Base-by-base conservation (phyloP, 2,113 vertebrate species). In the Nematolebias whitei region DNA sequence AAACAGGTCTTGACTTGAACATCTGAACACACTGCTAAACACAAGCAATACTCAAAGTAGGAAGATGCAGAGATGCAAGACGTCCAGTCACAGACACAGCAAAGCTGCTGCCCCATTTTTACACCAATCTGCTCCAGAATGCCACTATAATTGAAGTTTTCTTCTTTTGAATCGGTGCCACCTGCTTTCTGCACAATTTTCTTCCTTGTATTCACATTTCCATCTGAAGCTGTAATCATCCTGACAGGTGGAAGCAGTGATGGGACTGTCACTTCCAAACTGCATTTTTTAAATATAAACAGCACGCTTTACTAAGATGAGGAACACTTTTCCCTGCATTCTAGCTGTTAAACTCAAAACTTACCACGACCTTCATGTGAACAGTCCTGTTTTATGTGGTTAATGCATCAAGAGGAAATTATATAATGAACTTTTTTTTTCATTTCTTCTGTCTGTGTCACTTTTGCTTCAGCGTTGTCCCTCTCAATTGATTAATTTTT, bases 251-350 rank as follows among this genome's bases (percentile, higher is more conserved):
- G 61, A 70, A 58, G 32, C 38, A 8, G 19, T 15, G 26, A 39
- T n/a, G 29, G 32, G 5, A 35, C 66, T 63, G 54, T 51, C 20
- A 29, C 52, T 68, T 74, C 43, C 52, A 68, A 47, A 56, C 23
- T 29, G 32, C 61, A 62, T 71, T 50, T 74, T 51, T 67, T 24
- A 39, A 43, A 69, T 49, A 40, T 35, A 47, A 72, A 63, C 71
- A 53, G 3, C 12, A 32, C n/a, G 58, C n/a, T 19, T 48, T 39
- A 47, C 18, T 39, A 63, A 14, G 24, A 18, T 5, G 15, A 18
- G 40, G 14, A 29, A n/a, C 12, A 18, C 44, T 40, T 10, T 7
- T 32, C 9, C 9, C 40, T 70, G 51, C 32, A 55, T 11, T 67
- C 47, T 56, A 59, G 41, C 55, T 40, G 24, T 12, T 35, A 8